Percentiles rank a stretch among this genome's conserved stretches.
These are phyloP conservation scores for Caenorhabditis imperialis DNA, from an alignment of 2,888 invertebrate species.

Conservation along the genomic window DNA sequence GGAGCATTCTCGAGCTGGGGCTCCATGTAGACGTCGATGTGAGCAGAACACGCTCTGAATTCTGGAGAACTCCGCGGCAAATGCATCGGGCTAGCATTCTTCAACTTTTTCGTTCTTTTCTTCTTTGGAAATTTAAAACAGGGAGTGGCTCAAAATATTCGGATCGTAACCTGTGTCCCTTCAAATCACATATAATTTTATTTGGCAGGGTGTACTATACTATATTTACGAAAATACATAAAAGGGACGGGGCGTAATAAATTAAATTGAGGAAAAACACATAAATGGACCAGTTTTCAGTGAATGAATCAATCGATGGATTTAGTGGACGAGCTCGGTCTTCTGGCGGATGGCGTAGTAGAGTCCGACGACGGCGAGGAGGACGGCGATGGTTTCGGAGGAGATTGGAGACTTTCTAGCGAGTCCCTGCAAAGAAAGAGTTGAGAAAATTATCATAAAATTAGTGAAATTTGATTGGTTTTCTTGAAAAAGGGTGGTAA, in stretches of 20 bases:
- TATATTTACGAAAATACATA: no score
- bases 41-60: not conserved
- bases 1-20: not conserved
- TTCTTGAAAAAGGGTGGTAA: no score
- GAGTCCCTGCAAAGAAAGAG: no score
- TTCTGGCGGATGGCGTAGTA: slow-evolving; percentile 73
- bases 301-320: not conserved
- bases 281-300: slow-evolving; percentile 36
- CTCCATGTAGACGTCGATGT: not conserved
- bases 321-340: slow-evolving; percentile 65
- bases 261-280: slow-evolving; percentile 19
- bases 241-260: not conserved
- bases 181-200: no score
- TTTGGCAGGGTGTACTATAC: slow-evolving; percentile 9
- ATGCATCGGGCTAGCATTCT: slow-evolving; percentile 30
- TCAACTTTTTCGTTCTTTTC: not conserved
- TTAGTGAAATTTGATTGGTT: no score
- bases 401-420: slow-evolving; percentile 69
- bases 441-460: no score
- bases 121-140: no score
- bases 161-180: no score
- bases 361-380: slow-evolving; percentile 64
- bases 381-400: slow-evolving; percentile 70
- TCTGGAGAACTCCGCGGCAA: not conserved
- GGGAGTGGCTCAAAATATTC: no score